These are phyloP conservation scores for Caenorhabditis briggsae DNA, from an alignment of 1,140 invertebrate genomes.

Conservation along the genomic window DNA sequence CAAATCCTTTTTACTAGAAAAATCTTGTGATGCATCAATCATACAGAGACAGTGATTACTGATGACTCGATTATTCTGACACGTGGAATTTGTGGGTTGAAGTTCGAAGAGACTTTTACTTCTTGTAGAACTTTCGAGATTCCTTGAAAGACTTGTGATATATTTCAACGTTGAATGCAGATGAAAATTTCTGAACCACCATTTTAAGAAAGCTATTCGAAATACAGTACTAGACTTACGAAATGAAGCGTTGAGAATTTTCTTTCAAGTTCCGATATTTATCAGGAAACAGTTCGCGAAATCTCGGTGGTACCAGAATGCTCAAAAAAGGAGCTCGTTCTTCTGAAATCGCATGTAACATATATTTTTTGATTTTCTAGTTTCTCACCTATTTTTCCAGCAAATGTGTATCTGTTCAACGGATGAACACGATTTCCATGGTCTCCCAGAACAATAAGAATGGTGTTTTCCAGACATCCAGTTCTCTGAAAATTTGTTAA, in stretches of 20 bases:
- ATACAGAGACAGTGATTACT: slow-evolving; percentile 39
- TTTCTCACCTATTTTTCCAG: slow-evolving; percentile 36
- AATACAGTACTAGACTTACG: not conserved
- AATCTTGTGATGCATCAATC: slow-evolving; percentile 32
- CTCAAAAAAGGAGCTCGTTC: slow-evolving; percentile 28
- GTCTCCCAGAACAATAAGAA: slow-evolving; percentile 44
- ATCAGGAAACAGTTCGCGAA: slow-evolving; percentile 23
- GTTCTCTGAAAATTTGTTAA: slow-evolving; percentile 30
- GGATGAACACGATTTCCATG: slow-evolving; percentile 57
- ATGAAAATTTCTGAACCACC: slow-evolving; percentile 28
- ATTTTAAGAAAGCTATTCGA: not conserved
- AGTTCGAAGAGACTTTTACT: slow-evolving; percentile 7
- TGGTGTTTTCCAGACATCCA: slow-evolving; percentile 45
- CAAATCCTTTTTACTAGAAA: not conserved
- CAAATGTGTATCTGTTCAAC: slow-evolving; percentile 7
- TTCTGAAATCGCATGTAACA: not conserved
- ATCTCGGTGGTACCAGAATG: slow-evolving; percentile 16
- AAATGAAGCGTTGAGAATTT: slow-evolving; percentile 19
- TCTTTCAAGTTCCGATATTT: slow-evolving; percentile 10
- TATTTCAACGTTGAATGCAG: slow-evolving; percentile 13
- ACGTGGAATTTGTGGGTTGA: not conserved
- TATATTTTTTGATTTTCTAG: not conserved
- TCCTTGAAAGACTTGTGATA: not conserved
- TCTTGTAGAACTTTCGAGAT: not conserved
- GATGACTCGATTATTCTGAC: slow-evolving; percentile 23